Evolutionary conservation across 2,888 invertebrate genomes (phyloP).

Genomic region (Hoplodrina ambigua): DNA sequence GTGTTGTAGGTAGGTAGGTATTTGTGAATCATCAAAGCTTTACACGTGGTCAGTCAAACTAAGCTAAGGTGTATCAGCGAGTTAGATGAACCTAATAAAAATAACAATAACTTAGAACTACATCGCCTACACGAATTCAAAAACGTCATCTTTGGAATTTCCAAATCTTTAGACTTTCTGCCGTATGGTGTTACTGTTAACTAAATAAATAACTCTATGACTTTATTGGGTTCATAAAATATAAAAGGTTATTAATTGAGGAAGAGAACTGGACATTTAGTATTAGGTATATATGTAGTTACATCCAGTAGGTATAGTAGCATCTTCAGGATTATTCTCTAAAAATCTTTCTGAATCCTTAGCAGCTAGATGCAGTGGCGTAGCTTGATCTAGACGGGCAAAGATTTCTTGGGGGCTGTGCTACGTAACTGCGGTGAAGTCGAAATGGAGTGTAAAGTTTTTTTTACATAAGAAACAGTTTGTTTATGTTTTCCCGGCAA

Average conservation of each 20-base stretch:
- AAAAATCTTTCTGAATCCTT: too few species aligned
- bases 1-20: background rate
- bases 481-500: too few species aligned
- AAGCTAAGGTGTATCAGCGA: background rate
- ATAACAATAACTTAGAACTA: slow-evolving; percentile 15
- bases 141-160: slow-evolving; percentile 8
- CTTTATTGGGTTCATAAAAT: slow-evolving; percentile 39
- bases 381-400: too few species aligned
- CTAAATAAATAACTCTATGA: slow-evolving; percentile 29
- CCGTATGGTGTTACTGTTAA: slow-evolving; percentile 19
- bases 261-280: slow-evolving; percentile 23
- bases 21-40: background rate
- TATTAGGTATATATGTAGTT: too few species aligned
- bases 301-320: too few species aligned
- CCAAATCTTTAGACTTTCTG: slow-evolving; percentile 9
- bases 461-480: too few species aligned
- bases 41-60: background rate
- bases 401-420: too few species aligned
- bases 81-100: slow-evolving; percentile 40
- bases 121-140: slow-evolving; percentile 36
- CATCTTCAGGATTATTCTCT: background rate
- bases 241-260: slow-evolving; percentile 36
- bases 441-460: too few species aligned
- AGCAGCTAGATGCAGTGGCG: too few species aligned
- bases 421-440: too few species aligned